Conservation (phyloP, 2,113 vertebrate species). For the Carassius carassius region DNA sequence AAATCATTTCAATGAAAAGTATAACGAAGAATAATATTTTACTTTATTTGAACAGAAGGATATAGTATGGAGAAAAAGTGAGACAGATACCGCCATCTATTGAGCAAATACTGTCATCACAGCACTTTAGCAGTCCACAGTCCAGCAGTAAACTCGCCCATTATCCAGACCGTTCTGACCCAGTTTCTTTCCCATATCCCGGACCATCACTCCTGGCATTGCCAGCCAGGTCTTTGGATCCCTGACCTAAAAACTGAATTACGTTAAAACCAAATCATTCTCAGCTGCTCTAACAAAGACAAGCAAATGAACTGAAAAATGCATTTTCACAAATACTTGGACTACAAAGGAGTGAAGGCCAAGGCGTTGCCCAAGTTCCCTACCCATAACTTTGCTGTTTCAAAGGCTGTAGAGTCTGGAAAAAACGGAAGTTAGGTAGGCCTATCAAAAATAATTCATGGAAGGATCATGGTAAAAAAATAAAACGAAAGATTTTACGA, state of each 20-base stretch:
- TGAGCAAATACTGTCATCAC: conserved; percentile 15
- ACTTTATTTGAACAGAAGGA: background rate
- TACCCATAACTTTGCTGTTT: conserved; percentile 96
- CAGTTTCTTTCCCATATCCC: conserved; percentile 90
- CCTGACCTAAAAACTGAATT: conserved; percentile 78
- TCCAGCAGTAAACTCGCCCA: conserved; percentile 76
- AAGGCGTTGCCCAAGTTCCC: conserved; percentile 87
- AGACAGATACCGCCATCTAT: conserved; percentile 46
- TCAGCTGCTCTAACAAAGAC: background rate
- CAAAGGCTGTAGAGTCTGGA: conserved; percentile 91
- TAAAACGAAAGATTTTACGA: background rate
- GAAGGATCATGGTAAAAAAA: background rate
- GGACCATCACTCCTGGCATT: conserved; percentile 89
- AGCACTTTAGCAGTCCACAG: background rate
- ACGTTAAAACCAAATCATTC: background rate
- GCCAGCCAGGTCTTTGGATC: conserved; percentile 87
- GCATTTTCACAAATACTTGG: conserved; percentile 74
- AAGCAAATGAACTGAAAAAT: background rate
- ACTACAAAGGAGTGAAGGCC: conserved; percentile 92
- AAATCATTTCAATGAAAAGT: background rate
- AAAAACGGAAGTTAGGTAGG: background rate
- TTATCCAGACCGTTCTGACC: conserved; percentile 93
- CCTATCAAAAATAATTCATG: background rate
- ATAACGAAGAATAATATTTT: background rate
- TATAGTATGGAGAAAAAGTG: background rate